Conservation (phyloP, 2,113 vertebrate genomes). For the Oplegnathus fasciatus region DNA sequence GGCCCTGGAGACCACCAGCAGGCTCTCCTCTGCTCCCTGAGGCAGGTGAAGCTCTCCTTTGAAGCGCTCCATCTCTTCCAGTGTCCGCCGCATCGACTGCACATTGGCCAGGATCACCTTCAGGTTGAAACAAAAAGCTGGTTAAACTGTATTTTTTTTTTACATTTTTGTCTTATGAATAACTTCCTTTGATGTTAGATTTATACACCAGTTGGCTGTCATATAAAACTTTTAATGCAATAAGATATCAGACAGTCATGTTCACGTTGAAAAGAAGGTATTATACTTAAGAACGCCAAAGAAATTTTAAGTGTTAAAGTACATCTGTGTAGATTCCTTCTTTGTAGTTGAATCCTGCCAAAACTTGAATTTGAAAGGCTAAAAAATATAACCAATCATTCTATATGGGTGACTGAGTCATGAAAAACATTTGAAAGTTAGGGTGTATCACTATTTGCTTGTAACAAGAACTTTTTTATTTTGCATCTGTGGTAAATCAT, state of each 20-base stretch:
- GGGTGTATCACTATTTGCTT: not conserved
- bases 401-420: not conserved
- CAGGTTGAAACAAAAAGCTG: not conserved
- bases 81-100: conserved; percentile 87
- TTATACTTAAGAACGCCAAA: not conserved
- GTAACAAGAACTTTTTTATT: not conserved
- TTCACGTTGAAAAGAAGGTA: too few species aligned
- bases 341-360: not conserved
- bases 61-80: conserved; percentile 88
- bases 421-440: not conserved
- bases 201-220: not conserved
- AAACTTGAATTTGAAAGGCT: not conserved
- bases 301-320: not conserved
- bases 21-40: conserved; percentile 75
- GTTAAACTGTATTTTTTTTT: not conserved
- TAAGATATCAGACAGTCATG: not conserved
- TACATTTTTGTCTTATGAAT: not conserved
- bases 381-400: not conserved
- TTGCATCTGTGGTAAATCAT: not conserved
- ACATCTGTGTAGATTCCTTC: not conserved
- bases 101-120: conserved; percentile 92
- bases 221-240: not conserved
- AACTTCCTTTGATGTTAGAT: not conserved
- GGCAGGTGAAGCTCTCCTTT: conserved; percentile 83
- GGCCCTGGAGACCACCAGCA: conserved; percentile 87